Base-by-base conservation (phyloP, 2,113 vertebrate species). In the Megaceryle torquata region DNA sequence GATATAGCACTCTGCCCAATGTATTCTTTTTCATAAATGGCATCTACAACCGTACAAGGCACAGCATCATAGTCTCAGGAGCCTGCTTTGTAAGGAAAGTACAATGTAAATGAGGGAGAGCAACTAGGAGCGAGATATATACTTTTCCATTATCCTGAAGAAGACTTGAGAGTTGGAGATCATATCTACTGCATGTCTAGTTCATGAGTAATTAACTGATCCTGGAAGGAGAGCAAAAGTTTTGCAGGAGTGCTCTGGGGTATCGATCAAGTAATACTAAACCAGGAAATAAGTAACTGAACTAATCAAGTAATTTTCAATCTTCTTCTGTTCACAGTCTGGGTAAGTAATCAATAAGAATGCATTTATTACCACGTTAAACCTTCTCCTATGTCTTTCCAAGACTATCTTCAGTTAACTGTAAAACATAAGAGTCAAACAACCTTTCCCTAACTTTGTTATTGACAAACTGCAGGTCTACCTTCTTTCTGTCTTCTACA, bases 371-470 rank as follows among this genome's bases (percentile, higher is more conserved):
- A 65, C 33, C 26, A 72, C 22, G 53, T 33, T 92, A 86, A 86
- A 79, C 37, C 25, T 54, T 46, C 48, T 70, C n/a, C 28, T 35
- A 2, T 3, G 24, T 33, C 53, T 83, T 89, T 51, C 39, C 53
- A 86, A 61, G 44, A 56, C 19, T 68, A 22, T 48, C 39, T 65
- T 75, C 0, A 0, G 28, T 35, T 64, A 11, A 51, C 0, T 0
- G 13, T 41, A 82, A 67, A 91, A 78, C 37, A 79, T 57, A 41
- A 1, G 13, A 89, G 43, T 9, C 57, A 63, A 71, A 46, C 1
- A 71, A 46, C 1, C 1, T 59, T 88, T 56, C 56, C 46, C 28
- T 46, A 43, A 39, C 44, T 70, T 71, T 12, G 69, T 82, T 37
- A 85, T 5, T 46, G 21, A 59, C 13, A 8, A 18, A 59, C 19